Percentiles rank a stretch among this genome's conserved stretches.
phyloP scores from a whole-genome alignment of 2,888 invertebrate species.

The Drosophila siamana region DNA sequence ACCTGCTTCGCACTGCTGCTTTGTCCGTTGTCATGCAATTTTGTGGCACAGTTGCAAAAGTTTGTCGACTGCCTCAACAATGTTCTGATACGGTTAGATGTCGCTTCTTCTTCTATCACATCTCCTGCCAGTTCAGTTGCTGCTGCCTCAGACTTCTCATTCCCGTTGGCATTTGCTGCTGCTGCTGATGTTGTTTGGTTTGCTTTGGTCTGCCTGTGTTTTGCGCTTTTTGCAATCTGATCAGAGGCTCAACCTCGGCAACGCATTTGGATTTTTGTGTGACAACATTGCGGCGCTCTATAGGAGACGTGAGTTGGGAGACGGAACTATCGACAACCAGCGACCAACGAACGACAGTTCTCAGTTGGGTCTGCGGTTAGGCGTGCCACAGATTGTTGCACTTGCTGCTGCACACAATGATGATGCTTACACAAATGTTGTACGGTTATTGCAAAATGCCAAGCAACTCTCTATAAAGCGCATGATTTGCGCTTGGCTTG shows the following conservation, averaged over 20 bases:
- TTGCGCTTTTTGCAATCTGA: constrained; percentile 54
- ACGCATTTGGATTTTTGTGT: constrained; percentile 43
- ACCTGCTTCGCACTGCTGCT: background rate
- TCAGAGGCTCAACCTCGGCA: constrained; percentile 28
- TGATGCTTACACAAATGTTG: constrained; percentile 28
- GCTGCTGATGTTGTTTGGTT: constrained; percentile 21
- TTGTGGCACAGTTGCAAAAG: constrained; percentile 56
- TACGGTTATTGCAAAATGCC: constrained; percentile 26
- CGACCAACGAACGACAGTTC: constrained; percentile 26
- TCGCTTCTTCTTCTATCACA: background rate
- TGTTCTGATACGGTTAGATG: constrained; percentile 27
- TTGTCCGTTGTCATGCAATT: constrained; percentile 54
- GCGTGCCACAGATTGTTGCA: constrained; percentile 18
- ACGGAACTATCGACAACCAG: constrained; percentile 1
- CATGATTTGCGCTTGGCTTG: too few relatives aligned
- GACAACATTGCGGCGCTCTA: constrained; percentile 51
- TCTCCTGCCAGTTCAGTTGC: background rate
- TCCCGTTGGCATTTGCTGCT: constrained; percentile 33
- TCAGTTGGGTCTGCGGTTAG: constrained; percentile 29
- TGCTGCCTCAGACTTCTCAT: constrained; percentile 16
- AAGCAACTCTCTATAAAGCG: background rate
- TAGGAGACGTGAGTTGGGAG: constrained; percentile 49
- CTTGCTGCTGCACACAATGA: constrained; percentile 4
- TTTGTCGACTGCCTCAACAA: constrained; percentile 55
- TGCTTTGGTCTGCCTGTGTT: constrained; percentile 9